Evolutionary conservation across 2,888 invertebrate genomes (phyloP).

Genomic region (Rhimphoctona megacephalus): DNA sequence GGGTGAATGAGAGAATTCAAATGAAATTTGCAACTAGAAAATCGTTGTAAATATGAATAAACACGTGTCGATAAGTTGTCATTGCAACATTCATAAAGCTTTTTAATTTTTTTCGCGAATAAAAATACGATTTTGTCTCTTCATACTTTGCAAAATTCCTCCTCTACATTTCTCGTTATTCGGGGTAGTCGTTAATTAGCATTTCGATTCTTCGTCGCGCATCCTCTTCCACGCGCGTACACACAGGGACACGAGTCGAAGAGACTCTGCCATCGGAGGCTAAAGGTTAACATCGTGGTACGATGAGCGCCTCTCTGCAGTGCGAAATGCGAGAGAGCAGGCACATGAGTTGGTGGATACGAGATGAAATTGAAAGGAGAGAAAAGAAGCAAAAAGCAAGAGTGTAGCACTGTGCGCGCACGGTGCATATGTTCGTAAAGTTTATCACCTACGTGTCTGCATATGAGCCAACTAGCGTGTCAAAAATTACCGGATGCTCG

Average conservation of each 20-base stretch:
- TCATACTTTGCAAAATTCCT: not conserved
- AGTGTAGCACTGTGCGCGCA: not conserved
- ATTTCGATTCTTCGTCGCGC: constrained; percentile 76
- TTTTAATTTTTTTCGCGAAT: not conserved
- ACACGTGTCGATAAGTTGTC: not conserved
- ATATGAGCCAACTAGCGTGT: constrained; percentile 21
- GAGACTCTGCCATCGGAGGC: not conserved
- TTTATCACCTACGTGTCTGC: not conserved
- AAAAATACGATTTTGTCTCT: not conserved
- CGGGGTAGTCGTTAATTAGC: constrained; percentile 77
- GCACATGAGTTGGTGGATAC: not conserved
- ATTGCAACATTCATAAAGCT: not conserved
- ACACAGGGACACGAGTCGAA: not conserved
- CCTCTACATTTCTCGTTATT: not conserved
- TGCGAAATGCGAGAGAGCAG: not conserved
- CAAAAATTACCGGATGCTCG: constrained; percentile 65
- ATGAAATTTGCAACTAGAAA: not conserved
- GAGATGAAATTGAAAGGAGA: constrained; percentile 1
- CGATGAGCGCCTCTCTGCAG: not conserved
- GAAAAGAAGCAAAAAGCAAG: constrained; percentile 3
- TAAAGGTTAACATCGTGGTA: not conserved
- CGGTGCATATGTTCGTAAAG: not conserved
- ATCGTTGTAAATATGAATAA: not conserved
- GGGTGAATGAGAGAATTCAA: too few species aligned
- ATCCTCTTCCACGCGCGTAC: not conserved